Evolutionary conservation across 2,888 invertebrate species (phyloP), one percentile per base, ranked within the genome.

Genomic region (Dorcus parallelipipedus): DNA sequence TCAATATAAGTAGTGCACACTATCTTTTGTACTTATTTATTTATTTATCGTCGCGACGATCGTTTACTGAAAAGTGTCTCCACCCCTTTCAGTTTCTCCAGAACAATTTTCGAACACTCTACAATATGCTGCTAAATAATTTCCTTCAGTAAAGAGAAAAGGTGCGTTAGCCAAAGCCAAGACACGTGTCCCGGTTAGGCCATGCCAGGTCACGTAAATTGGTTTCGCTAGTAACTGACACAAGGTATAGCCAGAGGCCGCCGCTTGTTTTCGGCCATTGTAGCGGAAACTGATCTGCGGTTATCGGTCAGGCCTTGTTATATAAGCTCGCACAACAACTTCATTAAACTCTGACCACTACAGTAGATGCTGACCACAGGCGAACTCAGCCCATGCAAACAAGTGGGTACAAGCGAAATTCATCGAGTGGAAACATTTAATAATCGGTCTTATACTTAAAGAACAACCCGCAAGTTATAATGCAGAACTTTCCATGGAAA

Each of bases 341-440:
- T 56, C 52, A 56, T 56, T 56, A 56, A 45, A 56, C 45, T 39
- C 56, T 41, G 47, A 47, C 54, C 54, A 54, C 40, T 52, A 33
- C 26, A 33, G 48, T 38, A 52, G 51, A 26, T 47, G 56, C 56
- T 56, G 56, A 56, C 56, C 56, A 48, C 51, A 52, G 45, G 48
- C 52, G 47, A 41, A 52, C 41, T 33, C 33, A 33, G 14, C 39
- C 39, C 41, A 52, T 56, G 48, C 48, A 23, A 23, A 51, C 52
- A 33, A 40, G 41, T 52, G 26, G 50, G 47, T 52, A 52, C 52
- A 52, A 52, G 52, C 40, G 56, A 52, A 56, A 52, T 47, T 52
- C 52, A 56, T 56, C 56, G 52, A 56, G 56, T 56, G 56, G 56
- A 56, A 56, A 56, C 56, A 56, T 56, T 56, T 56, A 56, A 56